Evolutionary conservation across 2,113 vertebrate species (phyloP), one percentile per base, ranked within the genome.

Genomic region (Pipa parva): DNA sequence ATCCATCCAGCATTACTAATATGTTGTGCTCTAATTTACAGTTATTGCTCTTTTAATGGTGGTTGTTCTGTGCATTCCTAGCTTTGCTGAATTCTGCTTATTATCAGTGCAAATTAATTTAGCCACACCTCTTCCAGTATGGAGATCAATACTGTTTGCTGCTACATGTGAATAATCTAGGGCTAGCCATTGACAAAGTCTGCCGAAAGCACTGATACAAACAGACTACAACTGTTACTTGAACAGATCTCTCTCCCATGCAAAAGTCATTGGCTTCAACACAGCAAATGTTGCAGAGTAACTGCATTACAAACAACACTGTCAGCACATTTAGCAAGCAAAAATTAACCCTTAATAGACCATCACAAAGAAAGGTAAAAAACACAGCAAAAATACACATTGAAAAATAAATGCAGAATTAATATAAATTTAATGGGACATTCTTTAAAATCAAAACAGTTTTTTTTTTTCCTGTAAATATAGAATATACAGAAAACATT

Each of bases 141-240:
- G 21, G 26, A 59, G 18, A 17, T 49, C 64, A 36, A 52, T 58
- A 51, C 57, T 54, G 28, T 58, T 45, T 45, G 48, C 52, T 46
- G 48, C 36, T n/a, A 42, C 11, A 31, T 51, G 21, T 25, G 28
- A 28, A 37, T 59, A n/a, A n/a, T n/a, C n/a, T n/a, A n/a, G n/a
- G n/a, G n/a, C n/a, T n/a, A n/a, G n/a, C n/a, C n/a, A n/a, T 59
- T 45, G 31, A 46, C 65, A n/a, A 3, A 13, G 26, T 9, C 24
- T 60, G 57, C 31, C 15, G 12, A 24, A 46, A 60, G 33, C 39
- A 50, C 27, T 20, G 28, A 36, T 58, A 57, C n/a, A 50, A n/a
- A 60, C 22, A 17, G 13, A 42, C n/a, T n/a, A 42, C 39, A 42
- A 5, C 15, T 42, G 17, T 42, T n/a, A 42, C n/a, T 42, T 42